Base-by-base conservation (phyloP, 2,888 invertebrate species). In the Empis stercorea region DNA sequence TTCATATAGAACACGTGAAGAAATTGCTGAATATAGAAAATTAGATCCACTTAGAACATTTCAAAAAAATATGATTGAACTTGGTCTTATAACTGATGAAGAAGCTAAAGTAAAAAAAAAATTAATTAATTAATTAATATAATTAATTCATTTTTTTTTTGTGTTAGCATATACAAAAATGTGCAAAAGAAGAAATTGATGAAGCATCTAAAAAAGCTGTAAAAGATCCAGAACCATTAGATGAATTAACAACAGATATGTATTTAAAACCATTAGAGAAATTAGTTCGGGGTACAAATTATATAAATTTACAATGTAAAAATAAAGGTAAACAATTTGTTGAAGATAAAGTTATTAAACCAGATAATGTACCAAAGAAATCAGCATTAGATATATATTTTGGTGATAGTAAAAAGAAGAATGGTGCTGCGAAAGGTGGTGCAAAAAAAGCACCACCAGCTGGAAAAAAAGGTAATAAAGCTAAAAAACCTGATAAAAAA, bases 21-120 rank as follows among this genome's bases (percentile, higher is more conserved):
- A 99, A 73, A 78, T 93, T 41, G 89, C 94, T 67, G 87, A 91
- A 68, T 89, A 95, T 2, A 76, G 97, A 15, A 87, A 84, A 3
- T 73, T 92, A 46, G 97, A 99, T 73, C 95, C 97, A 14, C 93
- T 99, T 57, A 85, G 85, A 2, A 85, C 83, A n/a, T 95, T 96
- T 71, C 91, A 87, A 65, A 87, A 92, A 57, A 84, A 84, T 69
- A 79, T 96, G 20, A 56, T 89, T 2, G 71, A 74, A 0, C 32
- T 59, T 3, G 39, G 53, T 6, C 84, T 76, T 2, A 79, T 81
- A 3, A n/a, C n/a, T n/a, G 76, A 81, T 0, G 91, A 91, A 10
- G 89, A 94, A 17, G 13, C n/a, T n/a, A n/a, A n/a, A 38, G 17
- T n/a, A 13, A 11, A 71, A 94, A 7, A 94, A 94, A 79, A 89